Evolutionary conservation across 2,888 invertebrate genomes (phyloP), one percentile per base, ranked within the genome.

Genomic region (Malthinus seriepunctatus): DNA sequence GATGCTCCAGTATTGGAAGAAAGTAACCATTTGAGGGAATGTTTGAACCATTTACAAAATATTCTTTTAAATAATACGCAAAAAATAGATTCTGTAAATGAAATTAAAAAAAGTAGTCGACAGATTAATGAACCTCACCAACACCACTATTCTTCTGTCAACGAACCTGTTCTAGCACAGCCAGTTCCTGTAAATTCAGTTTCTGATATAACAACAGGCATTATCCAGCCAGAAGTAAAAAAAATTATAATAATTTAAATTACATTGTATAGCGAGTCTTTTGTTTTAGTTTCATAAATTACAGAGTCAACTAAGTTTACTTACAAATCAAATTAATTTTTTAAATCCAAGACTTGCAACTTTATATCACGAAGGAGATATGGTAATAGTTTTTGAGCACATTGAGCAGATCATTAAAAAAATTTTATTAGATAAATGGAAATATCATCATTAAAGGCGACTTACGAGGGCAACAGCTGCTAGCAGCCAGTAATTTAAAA

Each of bases 351-450:
- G 33, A 45, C 1, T 52, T 31, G 35, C 14, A 9, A 31, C 9
- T 34, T 31, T 45, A 14, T 35, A 9, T 14, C 32, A 35, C 8
- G 37, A 45, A 31, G 52, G 45, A n/a, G 45, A 35, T 31, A 10
- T 14, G 31, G 52, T 52, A 52, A 34, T 33, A 23, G n/a, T n/a
- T n/a, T n/a, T n/a, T n/a, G n/a, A 23, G 23, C 5, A 23, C 2
- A 2, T 23, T 23, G 2, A 3, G 23, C 23, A 5, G 3, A 23
- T 23, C 23, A 23, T 23, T 5, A 23, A 23, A 23, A 57, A 10
- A n/a, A 55, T 64, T 62, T 42, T 55, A 73, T 70, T 54, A 66
- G 44, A 55, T 73, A 33, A 63, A 69, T 53, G 68, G 67, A 6
- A 64, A 63, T 23, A 48, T 67, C 8, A 60, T 60, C 9, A 45